These are phyloP conservation scores for Lipophrys pholis DNA, from an alignment of 2,113 vertebrate genomes.

Conservation along the genomic window DNA sequence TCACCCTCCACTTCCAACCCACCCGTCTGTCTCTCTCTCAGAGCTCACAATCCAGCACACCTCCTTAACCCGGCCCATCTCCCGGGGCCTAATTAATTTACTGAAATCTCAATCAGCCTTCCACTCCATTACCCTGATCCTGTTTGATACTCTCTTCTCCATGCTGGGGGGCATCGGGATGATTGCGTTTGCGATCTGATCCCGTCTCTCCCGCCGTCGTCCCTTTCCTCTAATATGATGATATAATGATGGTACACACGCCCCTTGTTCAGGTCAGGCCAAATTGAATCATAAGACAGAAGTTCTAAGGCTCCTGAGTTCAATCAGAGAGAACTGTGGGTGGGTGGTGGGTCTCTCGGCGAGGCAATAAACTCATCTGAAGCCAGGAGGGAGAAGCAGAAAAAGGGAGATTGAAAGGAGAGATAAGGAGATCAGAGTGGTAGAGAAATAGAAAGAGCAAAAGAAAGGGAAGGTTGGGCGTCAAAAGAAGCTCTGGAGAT, in stretches of 20 bases:
- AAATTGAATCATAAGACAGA: slow-evolving; percentile 60
- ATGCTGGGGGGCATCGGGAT: slow-evolving; percentile 66
- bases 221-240: slow-evolving; percentile 40
- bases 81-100: slow-evolving; percentile 74
- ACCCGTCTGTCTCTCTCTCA: slow-evolving; percentile 34
- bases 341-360: slow-evolving; percentile 52
- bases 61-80: slow-evolving; percentile 61
- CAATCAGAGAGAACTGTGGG: slow-evolving; percentile 53
- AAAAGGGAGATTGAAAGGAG: slow-evolving; percentile 5
- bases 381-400: slow-evolving; percentile 38
- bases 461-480: not conserved
- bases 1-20: slow-evolving; percentile 32
- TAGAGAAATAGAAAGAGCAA: not conserved
- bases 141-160: slow-evolving; percentile 50
- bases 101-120: slow-evolving; percentile 75
- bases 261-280: slow-evolving; percentile 55
- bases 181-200: slow-evolving; percentile 50
- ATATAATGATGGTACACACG: slow-evolving; percentile 38
- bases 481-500: slow-evolving; percentile 5
- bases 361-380: slow-evolving; percentile 55
- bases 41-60: slow-evolving; percentile 37
- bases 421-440: not conserved
- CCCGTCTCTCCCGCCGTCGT: slow-evolving; percentile 9
- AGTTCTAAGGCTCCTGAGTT: slow-evolving; percentile 42
- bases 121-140: slow-evolving; percentile 65